Conservation (phyloP, 2,797 vertebrate species). For the Dendrocincla fuliginosa region DNA sequence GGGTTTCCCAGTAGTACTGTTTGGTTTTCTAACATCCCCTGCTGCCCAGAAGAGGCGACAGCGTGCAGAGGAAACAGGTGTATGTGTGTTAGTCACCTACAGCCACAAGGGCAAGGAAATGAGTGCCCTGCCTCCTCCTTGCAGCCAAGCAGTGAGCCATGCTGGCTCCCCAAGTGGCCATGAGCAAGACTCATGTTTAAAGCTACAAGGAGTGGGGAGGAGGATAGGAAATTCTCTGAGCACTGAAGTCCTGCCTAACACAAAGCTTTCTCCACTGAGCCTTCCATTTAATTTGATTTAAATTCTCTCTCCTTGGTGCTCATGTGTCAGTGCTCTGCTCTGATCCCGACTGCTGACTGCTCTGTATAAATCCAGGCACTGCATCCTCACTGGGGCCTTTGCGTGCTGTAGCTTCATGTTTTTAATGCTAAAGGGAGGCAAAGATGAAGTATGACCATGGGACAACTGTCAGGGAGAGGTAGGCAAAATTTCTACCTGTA, state of each 20-base stretch:
- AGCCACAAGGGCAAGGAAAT: conserved; percentile 23
- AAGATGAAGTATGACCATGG: background rate
- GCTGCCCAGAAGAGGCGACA: background rate
- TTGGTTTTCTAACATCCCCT: background rate
- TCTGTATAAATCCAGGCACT: background rate
- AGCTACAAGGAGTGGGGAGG: background rate
- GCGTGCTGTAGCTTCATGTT: background rate
- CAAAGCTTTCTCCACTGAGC: background rate
- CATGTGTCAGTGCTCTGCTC: too few relatives aligned
- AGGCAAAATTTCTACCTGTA: background rate
- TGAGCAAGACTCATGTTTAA: background rate
- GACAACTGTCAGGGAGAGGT: background rate
- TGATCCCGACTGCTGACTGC: background rate
- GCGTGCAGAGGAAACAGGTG: conserved; percentile 38
- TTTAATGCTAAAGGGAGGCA: background rate
- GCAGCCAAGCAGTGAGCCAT: background rate
- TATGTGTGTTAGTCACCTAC: background rate
- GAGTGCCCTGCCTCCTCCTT: background rate
- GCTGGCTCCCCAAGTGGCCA: background rate
- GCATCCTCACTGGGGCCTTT: background rate
- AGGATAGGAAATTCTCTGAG: background rate
- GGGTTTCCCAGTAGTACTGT: background rate
- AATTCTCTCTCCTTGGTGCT: background rate
- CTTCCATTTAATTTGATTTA: background rate
- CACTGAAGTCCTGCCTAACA: background rate